phyloP scores from a whole-genome alignment of 2,888 invertebrate genomes.

The Andrena bicolor region DNA sequence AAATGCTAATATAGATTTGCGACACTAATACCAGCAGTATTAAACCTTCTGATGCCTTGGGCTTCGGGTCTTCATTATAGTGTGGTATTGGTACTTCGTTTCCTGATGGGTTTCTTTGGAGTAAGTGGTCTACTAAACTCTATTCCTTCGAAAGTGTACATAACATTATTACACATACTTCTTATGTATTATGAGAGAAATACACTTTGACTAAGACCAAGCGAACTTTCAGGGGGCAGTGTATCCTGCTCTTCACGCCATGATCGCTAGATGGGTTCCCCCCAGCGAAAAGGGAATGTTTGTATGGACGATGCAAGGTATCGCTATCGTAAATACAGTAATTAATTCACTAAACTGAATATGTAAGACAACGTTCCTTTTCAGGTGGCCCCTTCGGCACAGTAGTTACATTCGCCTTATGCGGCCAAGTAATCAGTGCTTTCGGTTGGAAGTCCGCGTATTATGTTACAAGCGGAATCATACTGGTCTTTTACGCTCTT shows the following conservation, averaged over 20 bases:
- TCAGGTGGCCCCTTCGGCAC: conserved; percentile 92
- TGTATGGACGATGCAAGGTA: conserved; percentile 88
- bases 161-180: background rate
- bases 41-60: conserved; percentile 82
- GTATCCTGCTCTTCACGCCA: conserved; percentile 89
- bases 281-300: conserved; percentile 92
- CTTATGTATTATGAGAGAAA: background rate
- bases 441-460: conserved; percentile 90
- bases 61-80: conserved; percentile 78
- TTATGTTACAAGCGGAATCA: conserved; percentile 88
- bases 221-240: conserved; percentile 86
- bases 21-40: conserved; percentile 81
- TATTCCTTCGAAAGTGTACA: background rate
- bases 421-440: conserved; percentile 88
- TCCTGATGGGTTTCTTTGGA: conserved; percentile 83
- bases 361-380: conserved; percentile 17
- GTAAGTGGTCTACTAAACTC: conserved; percentile 75
- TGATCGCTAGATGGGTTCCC: conserved; percentile 91
- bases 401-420: conserved; percentile 89
- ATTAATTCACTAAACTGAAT: background rate
- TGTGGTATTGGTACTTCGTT: conserved; percentile 79
- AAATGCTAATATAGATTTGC: conserved; percentile 76
- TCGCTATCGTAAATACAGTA: background rate
- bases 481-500: conserved; percentile 87
- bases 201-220: background rate